Base-by-base conservation (phyloP, 2,113 vertebrate species). In the Paraplagusia blochii region DNA sequence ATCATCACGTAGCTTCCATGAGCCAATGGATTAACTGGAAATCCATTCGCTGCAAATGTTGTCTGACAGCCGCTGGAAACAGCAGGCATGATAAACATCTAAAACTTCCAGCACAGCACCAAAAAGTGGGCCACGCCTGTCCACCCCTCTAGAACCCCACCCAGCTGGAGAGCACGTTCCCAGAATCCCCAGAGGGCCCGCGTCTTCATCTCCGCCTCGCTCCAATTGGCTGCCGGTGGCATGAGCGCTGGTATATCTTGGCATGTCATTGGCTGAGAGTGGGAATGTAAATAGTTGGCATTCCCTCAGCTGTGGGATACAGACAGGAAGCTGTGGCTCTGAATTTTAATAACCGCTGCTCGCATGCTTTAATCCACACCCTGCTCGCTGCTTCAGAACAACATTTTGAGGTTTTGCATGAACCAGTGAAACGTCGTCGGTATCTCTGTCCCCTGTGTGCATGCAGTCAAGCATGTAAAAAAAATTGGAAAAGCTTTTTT, bases 311-410 rank as follows among this genome's bases (percentile, higher is more conserved):
- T 72, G 68, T 76, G 71, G 77, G 76, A 82, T 60, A 14, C 59
- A 75, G 78, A 82, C 86, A 85, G 82, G 83, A 90, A 88, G 74
- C 66, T 22, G 63, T 64, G 72, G 77, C 68, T 81, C 67, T 70
- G 68, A 71, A 82, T 83, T 68, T 79, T 76, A 85, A 83, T 74
- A 80, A 78, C 68, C 35, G 13, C 48, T 40, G 35, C 44, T 54
- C 64, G 53, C 3, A 53, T 56, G 61, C 50, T 67, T 66, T 62
- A 77, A 76, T 76, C 77, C 77, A 77, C 81, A 74, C 79, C 72
- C 74, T 49, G 63, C 18, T 50, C 35, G 0, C 47, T 40, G 48
- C 12, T 53, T 12, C 34, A 16, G 14, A 44, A 40, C 0, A 0
- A 10, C 19, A 39, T 40, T 66, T 4, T 34, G 34, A 33, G 44